Evolutionary conservation across 2,113 vertebrate genomes (phyloP), one percentile per base, ranked within the genome.

Genomic region (Furnarius figulus): DNA sequence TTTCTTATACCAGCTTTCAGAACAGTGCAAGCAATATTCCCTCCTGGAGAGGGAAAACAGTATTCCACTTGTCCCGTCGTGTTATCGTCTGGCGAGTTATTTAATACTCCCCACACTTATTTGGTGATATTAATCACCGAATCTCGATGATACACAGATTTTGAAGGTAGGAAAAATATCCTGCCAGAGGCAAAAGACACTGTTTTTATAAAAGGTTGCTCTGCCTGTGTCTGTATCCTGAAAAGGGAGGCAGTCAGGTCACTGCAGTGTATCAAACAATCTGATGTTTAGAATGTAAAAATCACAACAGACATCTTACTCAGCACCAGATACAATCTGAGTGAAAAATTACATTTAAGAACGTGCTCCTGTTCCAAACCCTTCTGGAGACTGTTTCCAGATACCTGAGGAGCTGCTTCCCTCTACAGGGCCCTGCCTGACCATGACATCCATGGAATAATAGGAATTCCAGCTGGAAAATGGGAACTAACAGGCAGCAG

Each of bases 331-430:
- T 66, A 85, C 91, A 52, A 94, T 85, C 71, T n/a, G 75, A 56
- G 73, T n/a, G 76, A 81, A 75, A 93, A 81, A 55, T 56, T 47
- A 8, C 39, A 50, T 80, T 62, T 53, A 58, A 58, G 73, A 72
- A 11, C 0, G 0, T 11, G 2, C 8, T 78, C 44, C 14, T 78
- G 42, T 28, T 87, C 42, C 94, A 81, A 90, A 9, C 5, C 52
- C 24, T 75, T 84, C 35, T 86, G 72, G 68, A 74, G 31, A 12
- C 27, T 40, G 35, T 6, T 94, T 63, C 40, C 33, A 23, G 46
- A 93, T 95, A 87, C 52, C 72, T 95, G 86, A 87, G 96, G 82
- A 97, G 53, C 82, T 97, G 94, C 96, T 56, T 95, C 95, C 95
- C 93, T 96, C 95, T 97, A 86, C 92, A 96, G 95, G 96, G 90